Evolutionary conservation across 2,113 vertebrate genomes (phyloP).

Genomic region (Dinomys branickii): DNA sequence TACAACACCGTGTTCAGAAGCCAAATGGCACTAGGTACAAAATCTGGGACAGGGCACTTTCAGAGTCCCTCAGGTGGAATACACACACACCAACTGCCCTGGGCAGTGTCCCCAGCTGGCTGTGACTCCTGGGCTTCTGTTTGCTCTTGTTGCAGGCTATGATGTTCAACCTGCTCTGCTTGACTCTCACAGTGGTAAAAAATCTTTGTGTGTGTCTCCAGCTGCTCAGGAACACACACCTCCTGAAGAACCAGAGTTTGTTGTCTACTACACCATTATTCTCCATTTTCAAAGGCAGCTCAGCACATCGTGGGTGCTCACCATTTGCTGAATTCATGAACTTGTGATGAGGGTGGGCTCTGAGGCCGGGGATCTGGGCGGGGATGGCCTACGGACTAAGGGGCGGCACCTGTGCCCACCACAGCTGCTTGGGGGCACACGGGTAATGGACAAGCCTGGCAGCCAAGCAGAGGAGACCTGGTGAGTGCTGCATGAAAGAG

Average conservation of each 20-base stretch:
- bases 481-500: neutral
- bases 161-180: neutral
- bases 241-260: neutral
- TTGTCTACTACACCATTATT: neutral
- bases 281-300: neutral
- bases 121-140: neutral
- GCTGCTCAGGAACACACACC: neutral
- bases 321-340: too few relatives aligned
- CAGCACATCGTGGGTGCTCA: neutral
- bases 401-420: neutral
- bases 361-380: fast-evolving
- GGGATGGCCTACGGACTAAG: neutral
- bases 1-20: neutral
- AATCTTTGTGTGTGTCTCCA: fast-evolving
- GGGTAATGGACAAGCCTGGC: neutral
- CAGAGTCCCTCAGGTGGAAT: neutral
- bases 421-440: neutral
- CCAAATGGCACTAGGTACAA: neutral
- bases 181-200: neutral
- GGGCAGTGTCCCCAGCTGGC: neutral
- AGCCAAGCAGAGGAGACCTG: neutral
- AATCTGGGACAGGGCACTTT: neutral
- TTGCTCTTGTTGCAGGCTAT: neutral
- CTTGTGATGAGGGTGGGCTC: neutral
- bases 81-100: too few relatives aligned